Conservation (phyloP, 2,888 invertebrate species). For the Euplagia quadripunctaria region DNA sequence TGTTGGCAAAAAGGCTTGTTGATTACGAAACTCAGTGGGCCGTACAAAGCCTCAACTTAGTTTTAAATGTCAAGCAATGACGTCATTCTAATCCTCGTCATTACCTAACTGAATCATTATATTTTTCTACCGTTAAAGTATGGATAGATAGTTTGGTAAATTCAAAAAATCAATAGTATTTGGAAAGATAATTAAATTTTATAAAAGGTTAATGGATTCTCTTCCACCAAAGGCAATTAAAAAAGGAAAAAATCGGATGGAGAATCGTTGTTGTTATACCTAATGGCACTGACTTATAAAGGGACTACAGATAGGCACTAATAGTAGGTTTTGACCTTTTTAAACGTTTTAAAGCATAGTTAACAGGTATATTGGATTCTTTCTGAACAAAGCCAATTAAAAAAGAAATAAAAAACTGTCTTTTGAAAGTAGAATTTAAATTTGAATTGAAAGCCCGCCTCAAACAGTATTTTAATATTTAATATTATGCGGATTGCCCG, state of each 20-base stretch:
- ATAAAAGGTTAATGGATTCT: too few species aligned
- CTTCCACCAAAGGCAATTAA: too few species aligned
- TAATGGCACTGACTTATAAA: too few species aligned
- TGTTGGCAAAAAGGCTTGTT: constrained; percentile 17
- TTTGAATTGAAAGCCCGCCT: neutral
- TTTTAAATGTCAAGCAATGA: constrained; percentile 41
- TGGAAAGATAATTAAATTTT: too few species aligned
- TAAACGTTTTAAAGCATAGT: too few species aligned
- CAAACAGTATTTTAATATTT: neutral
- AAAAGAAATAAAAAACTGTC: neutral
- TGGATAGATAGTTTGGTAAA: too few species aligned
- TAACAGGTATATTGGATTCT: too few species aligned
- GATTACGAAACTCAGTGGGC: constrained; percentile 16
- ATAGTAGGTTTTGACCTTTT: too few species aligned
- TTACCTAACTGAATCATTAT: neutral
- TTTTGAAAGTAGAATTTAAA: neutral
- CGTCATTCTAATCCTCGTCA: constrained; percentile 20
- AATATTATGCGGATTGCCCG: neutral
- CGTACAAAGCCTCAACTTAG: constrained; percentile 13
- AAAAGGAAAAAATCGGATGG: too few species aligned
- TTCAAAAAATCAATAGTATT: too few species aligned
- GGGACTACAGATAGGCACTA: too few species aligned
- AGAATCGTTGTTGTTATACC: too few species aligned
- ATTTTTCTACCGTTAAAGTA: neutral
- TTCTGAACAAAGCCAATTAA: neutral